phyloP scores from a whole-genome alignment of 1,140 invertebrate species.

The Oedothorax gibbosus region DNA sequence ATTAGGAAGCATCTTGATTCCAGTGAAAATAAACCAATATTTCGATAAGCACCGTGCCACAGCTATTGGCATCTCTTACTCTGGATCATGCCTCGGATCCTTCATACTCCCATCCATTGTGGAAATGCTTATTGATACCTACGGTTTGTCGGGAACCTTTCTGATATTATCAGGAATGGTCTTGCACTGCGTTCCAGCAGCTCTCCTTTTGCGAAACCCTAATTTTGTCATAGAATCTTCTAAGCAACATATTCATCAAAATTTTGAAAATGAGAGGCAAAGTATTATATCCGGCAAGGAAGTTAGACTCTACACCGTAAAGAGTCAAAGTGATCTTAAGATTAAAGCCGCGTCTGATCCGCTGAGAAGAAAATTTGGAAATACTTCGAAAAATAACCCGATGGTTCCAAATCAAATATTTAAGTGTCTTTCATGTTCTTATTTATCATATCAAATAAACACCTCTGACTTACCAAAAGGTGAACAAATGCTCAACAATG shows the following conservation, averaged over 20 bases:
- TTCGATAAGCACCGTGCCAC: slow-evolving; percentile 66
- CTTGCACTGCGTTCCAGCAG: slow-evolving; percentile 84
- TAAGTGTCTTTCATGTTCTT: no score
- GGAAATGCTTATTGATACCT: slow-evolving; percentile 62
- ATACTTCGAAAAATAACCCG: no score
- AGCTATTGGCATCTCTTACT: slow-evolving; percentile 67
- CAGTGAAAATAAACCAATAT: slow-evolving; percentile 66
- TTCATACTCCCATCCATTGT: slow-evolving; percentile 67
- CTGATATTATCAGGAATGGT: slow-evolving; percentile 83
- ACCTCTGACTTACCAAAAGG: no score
- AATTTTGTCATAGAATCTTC: background rate
- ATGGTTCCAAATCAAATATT: no score
- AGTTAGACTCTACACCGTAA: background rate
- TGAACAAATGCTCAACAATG: background rate
- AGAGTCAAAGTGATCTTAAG: background rate
- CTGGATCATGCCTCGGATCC: slow-evolving; percentile 67
- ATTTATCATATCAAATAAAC: no score
- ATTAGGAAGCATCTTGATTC: slow-evolving; percentile 65
- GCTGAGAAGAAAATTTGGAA: background rate
- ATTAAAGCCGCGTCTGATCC: background rate
- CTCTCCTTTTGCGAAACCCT: slow-evolving; percentile 71
- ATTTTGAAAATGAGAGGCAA: slow-evolving; percentile 3
- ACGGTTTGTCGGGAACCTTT: slow-evolving; percentile 67
- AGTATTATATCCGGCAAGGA: slow-evolving; percentile 15
- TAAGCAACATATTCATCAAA: background rate